Base-by-base conservation (phyloP, 2,888 invertebrate species). In the Auanema sp. region DNA sequence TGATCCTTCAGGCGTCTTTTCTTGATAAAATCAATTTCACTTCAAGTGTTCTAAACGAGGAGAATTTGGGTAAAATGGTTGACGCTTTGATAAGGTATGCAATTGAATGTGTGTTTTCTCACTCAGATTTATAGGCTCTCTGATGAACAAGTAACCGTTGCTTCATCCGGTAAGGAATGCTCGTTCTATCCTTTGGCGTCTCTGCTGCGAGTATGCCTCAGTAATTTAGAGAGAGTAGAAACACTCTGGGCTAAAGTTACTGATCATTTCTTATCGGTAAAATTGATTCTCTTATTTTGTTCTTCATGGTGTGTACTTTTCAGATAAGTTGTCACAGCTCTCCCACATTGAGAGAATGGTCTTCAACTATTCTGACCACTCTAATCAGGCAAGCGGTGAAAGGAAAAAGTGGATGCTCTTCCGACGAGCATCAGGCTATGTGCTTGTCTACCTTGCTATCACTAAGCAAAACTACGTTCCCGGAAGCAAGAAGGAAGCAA, bases 341-440 rank as follows among this genome's bases (percentile, higher is more conserved):
- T 63, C 66, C 76, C 2, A 79, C 79, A 2, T 81, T 97, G 92
- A 87, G 97, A 43, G 94, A 94, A 84, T 97, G 95, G 95, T 96
- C 96, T 0, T 94, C 95, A 0, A 94, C 95, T 85, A 94, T 95
- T 0, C 90, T 97, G 59, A 95, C 96, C 0, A 92, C 92, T 83
- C 87, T 97, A 53, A 93, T 96, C 0, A 92, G 92, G 84, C 91
- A 92, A 0, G 93, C 95, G 1, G 88, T 96, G 58, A 77, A 77
- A 58, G 62, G 71, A 25, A 73, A 69, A 51, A 72, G 21, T 21
- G 52, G 52, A 4, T 52, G 16, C 5, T 55, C 16, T 10, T 14
- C 16, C 56, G 33, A 33, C 3, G 33, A 33, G 8, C 33, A 33
- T 8, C 33, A 33, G 33, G 33, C 33, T 3, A 33, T 33, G 33